Evolutionary conservation across 2,113 vertebrate species (phyloP), one percentile per base, ranked within the genome.

Genomic region (Sisor rabdophorus): DNA sequence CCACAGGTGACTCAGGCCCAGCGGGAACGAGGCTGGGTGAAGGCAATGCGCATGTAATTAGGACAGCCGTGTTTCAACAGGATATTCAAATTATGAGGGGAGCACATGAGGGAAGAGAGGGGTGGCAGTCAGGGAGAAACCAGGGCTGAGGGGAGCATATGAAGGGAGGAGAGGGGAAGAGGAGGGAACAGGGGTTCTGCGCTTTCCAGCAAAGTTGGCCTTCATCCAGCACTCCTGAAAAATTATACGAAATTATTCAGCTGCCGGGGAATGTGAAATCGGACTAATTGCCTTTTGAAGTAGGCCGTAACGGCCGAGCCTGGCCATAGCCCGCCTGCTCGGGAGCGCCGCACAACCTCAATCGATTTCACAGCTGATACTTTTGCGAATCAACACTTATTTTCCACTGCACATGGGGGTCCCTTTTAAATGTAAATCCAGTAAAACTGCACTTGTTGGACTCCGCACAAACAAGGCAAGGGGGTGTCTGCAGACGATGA

Each of bases 251-350:
- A 94, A 94, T 94, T 94, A 94, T 93, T 93, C 90, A 85, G 90
- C 92, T 93, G 88, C 92, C 89, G 83, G 90, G 91, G 91, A 93
- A 93, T 94, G 92, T 94, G 93, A 94, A 94, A 94, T 94, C 92
- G 90, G 85, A 86, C 91, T 94, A 95, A 94, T 94, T 93, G 91
- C 91, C 87, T 91, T 93, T 91, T 93, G 86, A 93, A 93, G 90
- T 90, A 89, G 90, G 84, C 88, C 85, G 84, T 82, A 87, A 85
- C 84, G 81, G 78, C 80, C 77, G 68, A 76, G 79, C 78, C 79
- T 79, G 84, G 83, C 75, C 65, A 24, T 53, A 59, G 70, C 67
- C 71, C 13, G 52, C 64, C 75, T 71, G 78, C 76, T 80, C 69
- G 53, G 71, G 80, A 75, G 77, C 63, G 60, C 76, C 53, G 58